phyloP scores from a whole-genome alignment of 2,113 vertebrate species.

The Ancistrus triradiatus region DNA sequence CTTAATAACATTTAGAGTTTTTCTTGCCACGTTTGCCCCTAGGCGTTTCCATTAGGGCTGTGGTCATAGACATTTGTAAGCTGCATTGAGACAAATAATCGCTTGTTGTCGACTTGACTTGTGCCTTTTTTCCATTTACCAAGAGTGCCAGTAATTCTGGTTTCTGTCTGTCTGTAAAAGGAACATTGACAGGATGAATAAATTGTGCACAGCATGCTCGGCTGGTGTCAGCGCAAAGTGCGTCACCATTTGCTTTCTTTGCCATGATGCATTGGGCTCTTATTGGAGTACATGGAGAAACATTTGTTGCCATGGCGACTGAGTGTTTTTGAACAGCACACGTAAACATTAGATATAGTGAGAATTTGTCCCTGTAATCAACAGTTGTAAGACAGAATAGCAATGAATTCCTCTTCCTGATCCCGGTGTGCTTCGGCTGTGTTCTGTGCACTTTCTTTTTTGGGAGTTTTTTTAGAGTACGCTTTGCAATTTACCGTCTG shows the following conservation, averaged over 20 bases:
- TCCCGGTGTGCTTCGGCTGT: background rate
- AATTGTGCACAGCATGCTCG: background rate
- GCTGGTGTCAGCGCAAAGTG: background rate
- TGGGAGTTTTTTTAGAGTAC: too few species aligned
- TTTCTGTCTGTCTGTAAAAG: conserved; percentile 9
- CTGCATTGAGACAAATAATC: too few species aligned
- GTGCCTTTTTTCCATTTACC: too few species aligned
- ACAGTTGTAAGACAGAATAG: conserved; percentile 11
- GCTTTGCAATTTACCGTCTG: too few species aligned
- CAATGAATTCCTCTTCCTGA: background rate
- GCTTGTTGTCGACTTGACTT: too few species aligned
- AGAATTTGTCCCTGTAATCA: conserved; percentile 6
- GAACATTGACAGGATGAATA: conserved; percentile 11
- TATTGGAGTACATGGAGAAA: conserved; percentile 6
- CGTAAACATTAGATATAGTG: conserved; percentile 18
- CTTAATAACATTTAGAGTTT: too few species aligned
- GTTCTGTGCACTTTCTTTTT: too few species aligned
- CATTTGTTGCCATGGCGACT: conserved; percentile 30
- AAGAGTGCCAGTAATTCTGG: too few species aligned
- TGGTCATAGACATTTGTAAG: too few species aligned
- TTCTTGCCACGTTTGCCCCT: too few species aligned
- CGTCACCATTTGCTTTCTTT: conserved; percentile 13
- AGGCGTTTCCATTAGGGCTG: too few species aligned
- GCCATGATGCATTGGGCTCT: conserved; percentile 15
- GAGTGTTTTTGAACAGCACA: conserved; percentile 5